A percentile compares a stretch with the other conserved stretches of the same genome.
Evolutionary conservation across 1,140 invertebrate genomes (phyloP).

Genomic region (Heliconius melpomene): DNA sequence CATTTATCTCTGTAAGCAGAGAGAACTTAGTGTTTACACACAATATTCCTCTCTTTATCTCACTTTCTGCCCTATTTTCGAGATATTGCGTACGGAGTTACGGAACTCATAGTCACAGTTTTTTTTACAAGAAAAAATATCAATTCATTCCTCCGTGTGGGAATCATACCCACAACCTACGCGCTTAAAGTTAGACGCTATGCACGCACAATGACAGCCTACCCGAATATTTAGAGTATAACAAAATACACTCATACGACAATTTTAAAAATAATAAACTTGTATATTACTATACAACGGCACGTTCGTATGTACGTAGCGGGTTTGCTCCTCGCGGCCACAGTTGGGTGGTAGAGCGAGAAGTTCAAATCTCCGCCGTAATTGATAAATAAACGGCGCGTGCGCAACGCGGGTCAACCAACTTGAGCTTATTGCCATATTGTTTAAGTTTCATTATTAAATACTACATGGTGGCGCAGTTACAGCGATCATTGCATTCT

Average conservation of each 20-base stretch:
- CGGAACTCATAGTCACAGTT: no score
- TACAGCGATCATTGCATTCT: no score
- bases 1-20: no score
- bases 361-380: slow-evolving; percentile 77
- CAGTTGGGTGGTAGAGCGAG: slow-evolving; percentile 76
- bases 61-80: no score
- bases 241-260: neutral
- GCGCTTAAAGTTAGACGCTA: no score
- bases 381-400: slow-evolving; percentile 80
- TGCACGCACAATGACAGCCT: no score
- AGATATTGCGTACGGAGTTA: no score
- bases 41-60: no score
- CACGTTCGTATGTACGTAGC: slow-evolving; percentile 61
- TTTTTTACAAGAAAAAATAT: no score
- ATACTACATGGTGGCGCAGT: neutral
- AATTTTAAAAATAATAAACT: slow-evolving; percentile 2
- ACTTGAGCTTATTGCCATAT: slow-evolving; percentile 43
- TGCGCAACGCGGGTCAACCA: slow-evolving; percentile 70
- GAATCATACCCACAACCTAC: neutral
- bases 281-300: neutral
- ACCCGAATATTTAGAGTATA: no score
- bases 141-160: neutral
- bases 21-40: no score
- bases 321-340: slow-evolving; percentile 74
- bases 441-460: slow-evolving; percentile 21